Percentiles rank a stretch among this genome's conserved stretches.
phyloP scores from a whole-genome alignment of 2,888 invertebrate genomes.

The Bimastos eiseni region DNA sequence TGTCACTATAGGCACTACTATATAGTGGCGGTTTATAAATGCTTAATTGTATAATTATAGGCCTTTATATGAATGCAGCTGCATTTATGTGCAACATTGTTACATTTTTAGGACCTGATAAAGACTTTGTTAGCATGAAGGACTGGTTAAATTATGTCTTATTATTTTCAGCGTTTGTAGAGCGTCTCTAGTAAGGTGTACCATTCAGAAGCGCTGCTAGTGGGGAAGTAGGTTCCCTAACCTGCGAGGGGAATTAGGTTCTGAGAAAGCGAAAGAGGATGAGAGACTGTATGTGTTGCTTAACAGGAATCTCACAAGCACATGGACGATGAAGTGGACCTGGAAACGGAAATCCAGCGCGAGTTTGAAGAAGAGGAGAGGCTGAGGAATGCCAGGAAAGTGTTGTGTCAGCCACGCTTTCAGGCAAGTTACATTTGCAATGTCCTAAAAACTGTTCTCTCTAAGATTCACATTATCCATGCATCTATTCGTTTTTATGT shows the following conservation, averaged over 20 bases:
- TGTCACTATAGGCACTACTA: too few relatives aligned
- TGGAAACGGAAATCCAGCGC: conserved; percentile 47
- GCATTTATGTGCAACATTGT: too few relatives aligned
- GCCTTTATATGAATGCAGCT: not conserved
- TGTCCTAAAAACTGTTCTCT: too few relatives aligned
- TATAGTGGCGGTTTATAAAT: too few relatives aligned
- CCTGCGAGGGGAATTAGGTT: too few relatives aligned
- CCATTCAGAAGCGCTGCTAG: too few relatives aligned
- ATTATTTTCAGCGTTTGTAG: too few relatives aligned
- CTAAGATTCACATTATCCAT: not conserved
- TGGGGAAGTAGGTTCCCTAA: too few relatives aligned
- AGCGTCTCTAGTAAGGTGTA: too few relatives aligned
- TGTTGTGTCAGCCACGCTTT: not conserved
- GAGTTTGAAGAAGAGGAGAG: conserved; percentile 15
- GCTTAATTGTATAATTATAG: too few relatives aligned
- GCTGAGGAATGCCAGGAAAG: not conserved
- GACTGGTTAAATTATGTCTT: too few relatives aligned
- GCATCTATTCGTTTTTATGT: not conserved
- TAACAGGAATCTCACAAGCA: conserved; percentile 73
- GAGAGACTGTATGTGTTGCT: conserved; percentile 18
- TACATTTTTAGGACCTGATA: not conserved
- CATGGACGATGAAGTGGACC: conserved; percentile 57
- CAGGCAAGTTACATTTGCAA: not conserved
- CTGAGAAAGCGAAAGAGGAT: too few relatives aligned
- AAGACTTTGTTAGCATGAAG: not conserved